Evolutionary conservation across 2,888 invertebrate species (phyloP).

Genomic region (Eilema griseolum): DNA sequence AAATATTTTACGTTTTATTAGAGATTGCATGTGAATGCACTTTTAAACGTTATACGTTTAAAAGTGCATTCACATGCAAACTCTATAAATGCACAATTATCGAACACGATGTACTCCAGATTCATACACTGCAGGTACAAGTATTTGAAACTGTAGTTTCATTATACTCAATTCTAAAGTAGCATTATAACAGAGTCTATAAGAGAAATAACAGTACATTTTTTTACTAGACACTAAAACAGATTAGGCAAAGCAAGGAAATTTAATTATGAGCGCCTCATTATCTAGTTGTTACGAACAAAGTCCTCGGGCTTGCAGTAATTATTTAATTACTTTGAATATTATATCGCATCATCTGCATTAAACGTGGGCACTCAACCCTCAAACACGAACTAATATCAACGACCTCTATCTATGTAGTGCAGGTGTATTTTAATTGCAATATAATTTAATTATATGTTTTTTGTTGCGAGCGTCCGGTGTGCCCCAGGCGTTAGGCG

Average conservation of each 20-base stretch:
- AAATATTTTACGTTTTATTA: too few relatives aligned
- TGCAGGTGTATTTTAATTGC: slow-evolving; percentile 44
- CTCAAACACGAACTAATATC: slow-evolving; percentile 29
- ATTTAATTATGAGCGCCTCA: slow-evolving; percentile 17
- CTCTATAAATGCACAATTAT: neutral
- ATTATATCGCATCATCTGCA: slow-evolving; percentile 30
- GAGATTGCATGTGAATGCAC: too few relatives aligned
- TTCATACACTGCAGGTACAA: too few relatives aligned
- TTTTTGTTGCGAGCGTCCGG: slow-evolving; percentile 50
- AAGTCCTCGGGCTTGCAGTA: neutral
- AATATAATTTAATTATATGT: slow-evolving; percentile 36
- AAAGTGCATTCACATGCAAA: neutral
- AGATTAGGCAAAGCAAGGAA: slow-evolving; percentile 12
- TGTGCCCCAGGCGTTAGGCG: slow-evolving; percentile 64
- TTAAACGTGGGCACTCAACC: slow-evolving; percentile 30
- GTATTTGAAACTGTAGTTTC: neutral
- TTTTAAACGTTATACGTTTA: too few relatives aligned
- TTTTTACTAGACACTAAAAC: slow-evolving; percentile 5
- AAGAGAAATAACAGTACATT: neutral
- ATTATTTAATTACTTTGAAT: slow-evolving; percentile 37
- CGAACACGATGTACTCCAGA: neutral
- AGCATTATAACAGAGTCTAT: neutral
- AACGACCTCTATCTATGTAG: slow-evolving; percentile 33
- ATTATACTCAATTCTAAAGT: slow-evolving; percentile 2
- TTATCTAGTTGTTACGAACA: slow-evolving; percentile 5